Evolutionary conservation across 2,888 invertebrate species (phyloP), one percentile per base, ranked within the genome.

Genomic region (Heliconius ismenius): DNA sequence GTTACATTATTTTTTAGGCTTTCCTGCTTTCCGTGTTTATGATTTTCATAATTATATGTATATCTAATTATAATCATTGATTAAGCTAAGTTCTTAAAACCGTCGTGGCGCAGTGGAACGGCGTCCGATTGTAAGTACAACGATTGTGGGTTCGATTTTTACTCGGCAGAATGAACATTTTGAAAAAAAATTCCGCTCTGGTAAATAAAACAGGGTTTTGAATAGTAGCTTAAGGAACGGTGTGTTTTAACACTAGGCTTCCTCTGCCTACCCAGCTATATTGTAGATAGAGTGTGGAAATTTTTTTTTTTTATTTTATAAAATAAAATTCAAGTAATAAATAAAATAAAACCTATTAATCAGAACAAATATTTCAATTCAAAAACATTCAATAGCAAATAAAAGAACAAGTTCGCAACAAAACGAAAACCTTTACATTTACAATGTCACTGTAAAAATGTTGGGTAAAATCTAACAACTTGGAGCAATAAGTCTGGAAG

Each of bases 401-500:
- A 65, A 65, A 36, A 39, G 39, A 67, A 54, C n/a, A 69, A 28
- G 32, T 15, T 70, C 15, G 15, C 21, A 58, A 32, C 70, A 49
- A 49, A 49, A 58, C 58, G 58, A 70, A 70, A 70, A 70, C 36
- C 58, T 58, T 58, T 28, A 70, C 70, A 70, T 70, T 58, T 70
- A 70, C 70, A 70, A 58, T 70, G 70, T 70, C 70, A 70, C 70
- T 36, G 70, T 58, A 70, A 70, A 70, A 70, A 70, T 70, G 70
- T 36, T 70, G n/a, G 58, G 32, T 67, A 43, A 70, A 70, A 70
- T 73, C 70, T 67, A 62, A 49, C 73, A 76, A 74, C 73, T 74
- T 49, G 32, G 67, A 72, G 87, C 89, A 81, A 90, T 90, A 91
- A 88, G 86, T 90, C 87, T 86, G 83, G 79, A 82, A 85, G 82